These are phyloP conservation scores for Stenoptilia bipunctidactyla DNA, from an alignment of 2,888 invertebrate species.

Conservation along the genomic window DNA sequence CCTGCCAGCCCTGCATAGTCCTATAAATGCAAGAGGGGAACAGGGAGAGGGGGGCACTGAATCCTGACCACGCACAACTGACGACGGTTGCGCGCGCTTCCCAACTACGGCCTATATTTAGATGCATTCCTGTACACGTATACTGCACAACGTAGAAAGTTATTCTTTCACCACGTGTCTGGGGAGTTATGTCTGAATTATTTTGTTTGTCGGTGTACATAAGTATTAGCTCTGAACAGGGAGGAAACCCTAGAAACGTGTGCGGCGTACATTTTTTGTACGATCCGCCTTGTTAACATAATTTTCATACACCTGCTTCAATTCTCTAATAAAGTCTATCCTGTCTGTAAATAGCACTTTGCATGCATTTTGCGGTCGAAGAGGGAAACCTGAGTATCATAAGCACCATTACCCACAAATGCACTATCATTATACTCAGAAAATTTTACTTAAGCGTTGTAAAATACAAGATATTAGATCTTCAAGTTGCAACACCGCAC, in stretches of 20 bases:
- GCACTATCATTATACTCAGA: background rate
- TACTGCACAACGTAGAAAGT: too few relatives aligned
- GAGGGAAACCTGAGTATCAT: background rate
- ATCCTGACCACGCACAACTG: slow-evolving; percentile 63
- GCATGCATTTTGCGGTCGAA: too few relatives aligned
- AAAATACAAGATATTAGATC: background rate
- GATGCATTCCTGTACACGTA: slow-evolving; percentile 24
- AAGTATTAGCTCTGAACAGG: too few relatives aligned
- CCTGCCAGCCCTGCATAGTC: slow-evolving; percentile 23
- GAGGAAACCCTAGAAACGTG: too few relatives aligned
- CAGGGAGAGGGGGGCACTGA: slow-evolving; percentile 27
- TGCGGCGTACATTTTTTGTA: too few relatives aligned
- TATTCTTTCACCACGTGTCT: too few relatives aligned
- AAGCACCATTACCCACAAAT: background rate
- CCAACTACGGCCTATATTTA: slow-evolving; percentile 52
- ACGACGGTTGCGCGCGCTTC: slow-evolving; percentile 25
- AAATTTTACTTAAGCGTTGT: background rate
- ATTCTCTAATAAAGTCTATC: too few relatives aligned
- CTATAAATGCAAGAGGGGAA: slow-evolving; percentile 16
- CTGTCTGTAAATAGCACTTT: too few relatives aligned
- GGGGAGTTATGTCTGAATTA: too few relatives aligned
- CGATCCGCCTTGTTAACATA: too few relatives aligned
- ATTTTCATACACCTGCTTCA: too few relatives aligned
- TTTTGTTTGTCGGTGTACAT: too few relatives aligned
- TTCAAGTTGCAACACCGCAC: background rate